Base-by-base conservation (phyloP, 2,888 invertebrate species). In the Peribatodes rhomboidaria region DNA sequence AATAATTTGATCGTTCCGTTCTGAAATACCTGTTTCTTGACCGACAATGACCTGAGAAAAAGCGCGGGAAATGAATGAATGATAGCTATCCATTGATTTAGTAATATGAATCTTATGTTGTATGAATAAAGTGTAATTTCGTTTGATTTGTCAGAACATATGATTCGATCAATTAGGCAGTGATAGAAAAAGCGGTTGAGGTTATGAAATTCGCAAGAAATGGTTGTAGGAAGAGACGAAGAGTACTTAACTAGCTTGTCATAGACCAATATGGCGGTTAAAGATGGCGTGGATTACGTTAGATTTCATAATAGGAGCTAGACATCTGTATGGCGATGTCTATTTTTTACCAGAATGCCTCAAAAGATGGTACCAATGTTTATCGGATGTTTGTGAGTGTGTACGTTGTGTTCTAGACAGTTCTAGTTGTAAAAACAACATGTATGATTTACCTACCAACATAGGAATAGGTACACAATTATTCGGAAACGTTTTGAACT, bases 31-130 rank as follows among this genome's bases (percentile, higher is more conserved):
- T 89, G 89, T 88, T 88, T 81, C 77, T 75, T 88, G 89, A 88
- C 89, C 89, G 89, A 84, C 84, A 87, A 80, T 89, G 87, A 89
- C 88, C 89, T 87, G 82, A 80, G 82, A 86, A 88, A 85, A 88
- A 86, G 86, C 85, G 87, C 82, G 86, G 85, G 85, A 85, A 86
- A 83, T 64, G 61, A 49, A 63, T 70, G 60, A 79, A 75, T 76
- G 74, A 71, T 78, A 68, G 76, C 73, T 69, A 61, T 54, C 22
- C 33, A n/a, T 14, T n/a, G 58, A 42, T 65, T 56, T 54, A 41
- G 27, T 31, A 70, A 57, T 57, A 56, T 63, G 4, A 39, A 11
- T 50, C 58, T 56, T 70, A 70, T 27, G 2, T 0, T 9, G 0
- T 9, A 9, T n/a, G 9, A 0, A 0, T 70, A 67, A 62, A 35